These are phyloP conservation scores for Oncorhynchus clarkii DNA, from an alignment of 2,113 vertebrate species.

Conservation along the genomic window DNA sequence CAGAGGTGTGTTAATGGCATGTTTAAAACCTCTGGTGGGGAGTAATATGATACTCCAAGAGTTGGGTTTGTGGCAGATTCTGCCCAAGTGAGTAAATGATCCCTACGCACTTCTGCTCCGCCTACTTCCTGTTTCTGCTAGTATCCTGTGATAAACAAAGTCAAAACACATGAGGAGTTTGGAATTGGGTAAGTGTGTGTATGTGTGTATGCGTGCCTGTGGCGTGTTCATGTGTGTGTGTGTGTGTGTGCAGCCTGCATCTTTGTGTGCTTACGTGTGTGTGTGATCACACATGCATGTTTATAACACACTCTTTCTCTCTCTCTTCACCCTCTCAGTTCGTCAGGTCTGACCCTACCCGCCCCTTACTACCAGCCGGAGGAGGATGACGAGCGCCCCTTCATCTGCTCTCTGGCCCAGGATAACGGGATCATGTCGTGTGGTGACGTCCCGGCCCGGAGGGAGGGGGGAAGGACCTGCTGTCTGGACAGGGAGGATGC, in stretches of 20 bases:
- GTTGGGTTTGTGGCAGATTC: no score
- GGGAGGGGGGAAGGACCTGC: slow-evolving; percentile 85
- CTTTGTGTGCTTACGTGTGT: no score
- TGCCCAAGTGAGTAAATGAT: no score
- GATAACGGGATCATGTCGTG: slow-evolving; percentile 99
- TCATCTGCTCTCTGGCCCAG: slow-evolving; percentile 94
- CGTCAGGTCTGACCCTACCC: slow-evolving; percentile 83
- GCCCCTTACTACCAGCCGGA: slow-evolving; percentile 89
- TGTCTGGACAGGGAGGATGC: slow-evolving; percentile 91
- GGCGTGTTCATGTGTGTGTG: not conserved
- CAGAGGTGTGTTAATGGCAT: no score
- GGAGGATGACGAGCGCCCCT: slow-evolving; percentile 93
- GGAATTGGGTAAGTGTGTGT: not conserved
- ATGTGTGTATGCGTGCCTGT: not conserved
- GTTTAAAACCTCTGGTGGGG: no score
- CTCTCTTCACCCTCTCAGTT: slow-evolving; percentile 62
- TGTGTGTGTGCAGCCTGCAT: not conserved
- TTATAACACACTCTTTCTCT: no score
- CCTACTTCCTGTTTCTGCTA: not conserved
- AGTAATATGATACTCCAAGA: no score
- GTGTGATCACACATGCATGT: no score
- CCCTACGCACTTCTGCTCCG: no score
- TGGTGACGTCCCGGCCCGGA: slow-evolving; percentile 84
- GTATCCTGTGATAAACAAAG: no score
- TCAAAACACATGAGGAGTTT: no score